Evolutionary conservation across 2,888 invertebrate genomes (phyloP).

Genomic region (Apamea anceps): DNA sequence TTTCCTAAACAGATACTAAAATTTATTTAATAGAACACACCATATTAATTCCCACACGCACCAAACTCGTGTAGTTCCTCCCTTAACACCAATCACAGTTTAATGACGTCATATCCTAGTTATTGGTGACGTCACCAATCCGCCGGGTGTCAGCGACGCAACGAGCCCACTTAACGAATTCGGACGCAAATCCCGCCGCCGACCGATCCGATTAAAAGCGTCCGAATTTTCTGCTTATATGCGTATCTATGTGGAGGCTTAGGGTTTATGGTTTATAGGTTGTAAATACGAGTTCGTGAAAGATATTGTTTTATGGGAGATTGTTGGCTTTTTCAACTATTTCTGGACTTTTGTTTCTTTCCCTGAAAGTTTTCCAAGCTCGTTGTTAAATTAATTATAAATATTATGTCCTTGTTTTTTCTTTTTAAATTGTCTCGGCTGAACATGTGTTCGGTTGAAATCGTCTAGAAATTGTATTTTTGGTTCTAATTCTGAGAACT

Average conservation of each 20-base stretch:
- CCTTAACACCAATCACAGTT: conserved; percentile 46
- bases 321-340: not conserved
- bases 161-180: conserved; percentile 65
- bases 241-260: conserved; percentile 24
- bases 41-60: not conserved
- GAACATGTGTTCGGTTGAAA: not conserved
- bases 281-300: not conserved
- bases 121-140: conserved; percentile 61
- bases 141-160: conserved; percentile 57
- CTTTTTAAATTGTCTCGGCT: not conserved
- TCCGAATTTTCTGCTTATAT: conserved; percentile 52
- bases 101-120: conserved; percentile 54
- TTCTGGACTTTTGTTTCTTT: no score
- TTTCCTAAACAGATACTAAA: not conserved
- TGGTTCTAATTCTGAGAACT: not conserved
- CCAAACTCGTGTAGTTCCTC: not conserved
- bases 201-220: conserved; percentile 60
- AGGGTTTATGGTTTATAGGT: conserved; percentile 8
- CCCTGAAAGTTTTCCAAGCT: not conserved
- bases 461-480: not conserved
- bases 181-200: conserved; percentile 58
- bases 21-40: not conserved
- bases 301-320: not conserved
- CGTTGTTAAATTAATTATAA: not conserved
- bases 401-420: not conserved